A percentile compares a stretch with the other conserved stretches of the same genome.
Conservation (phyloP, 2,888 invertebrate genomes). For the Erebia epiphron region DNA sequence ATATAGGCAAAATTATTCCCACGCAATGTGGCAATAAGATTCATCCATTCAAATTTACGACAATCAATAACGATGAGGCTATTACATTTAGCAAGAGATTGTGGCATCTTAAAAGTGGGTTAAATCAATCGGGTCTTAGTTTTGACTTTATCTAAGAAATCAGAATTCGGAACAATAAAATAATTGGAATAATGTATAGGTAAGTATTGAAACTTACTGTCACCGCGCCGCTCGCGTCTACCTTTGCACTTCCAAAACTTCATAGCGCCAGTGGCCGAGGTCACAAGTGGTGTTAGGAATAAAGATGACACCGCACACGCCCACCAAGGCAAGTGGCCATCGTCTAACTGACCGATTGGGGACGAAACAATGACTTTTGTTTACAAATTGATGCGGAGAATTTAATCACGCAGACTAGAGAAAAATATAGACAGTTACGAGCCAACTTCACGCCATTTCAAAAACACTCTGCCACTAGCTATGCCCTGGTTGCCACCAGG, state of each 20-base stretch:
- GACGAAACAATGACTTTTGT: slow-evolving; percentile 81
- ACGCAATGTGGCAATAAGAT: no score
- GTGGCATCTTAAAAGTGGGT: no score
- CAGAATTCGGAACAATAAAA: background rate
- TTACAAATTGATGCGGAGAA: slow-evolving; percentile 74
- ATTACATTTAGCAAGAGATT: no score
- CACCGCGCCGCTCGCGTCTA: slow-evolving; percentile 57
- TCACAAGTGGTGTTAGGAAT: slow-evolving; percentile 42
- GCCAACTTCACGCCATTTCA: background rate
- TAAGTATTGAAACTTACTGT: slow-evolving; percentile 29
- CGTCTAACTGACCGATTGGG: slow-evolving; percentile 71
- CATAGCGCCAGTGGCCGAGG: slow-evolving; percentile 55
- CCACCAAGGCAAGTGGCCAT: slow-evolving; percentile 67
- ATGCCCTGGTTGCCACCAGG: no score
- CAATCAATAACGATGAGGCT: no score
- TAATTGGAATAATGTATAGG: background rate
- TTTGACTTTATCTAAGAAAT: no score
- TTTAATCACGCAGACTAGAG: slow-evolving; percentile 52
- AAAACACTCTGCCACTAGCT: no score
- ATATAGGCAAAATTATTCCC: background rate
- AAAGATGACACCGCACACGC: slow-evolving; percentile 61
- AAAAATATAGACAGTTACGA: background rate
- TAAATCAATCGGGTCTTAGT: no score
- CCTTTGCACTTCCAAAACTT: slow-evolving; percentile 77
- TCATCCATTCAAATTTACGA: no score